A percentile compares a stretch with the other conserved stretches of the same genome.
Evolutionary conservation across 2,888 invertebrate genomes (phyloP).

Genomic region (Auanema sp.): DNA sequence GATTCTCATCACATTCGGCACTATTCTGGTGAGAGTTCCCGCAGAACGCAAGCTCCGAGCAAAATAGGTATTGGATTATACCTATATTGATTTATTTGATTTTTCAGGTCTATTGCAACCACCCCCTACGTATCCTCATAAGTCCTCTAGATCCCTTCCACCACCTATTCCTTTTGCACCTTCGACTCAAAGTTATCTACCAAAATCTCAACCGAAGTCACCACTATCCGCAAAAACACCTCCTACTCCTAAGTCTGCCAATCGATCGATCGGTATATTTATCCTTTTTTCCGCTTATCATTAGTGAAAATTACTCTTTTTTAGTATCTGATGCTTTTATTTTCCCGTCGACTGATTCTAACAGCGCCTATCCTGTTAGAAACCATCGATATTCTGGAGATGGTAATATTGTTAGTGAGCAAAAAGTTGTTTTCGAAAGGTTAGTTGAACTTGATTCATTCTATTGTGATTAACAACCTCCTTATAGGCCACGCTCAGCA

Average conservation of each 20-base stretch:
- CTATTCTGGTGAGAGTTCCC: too few species aligned
- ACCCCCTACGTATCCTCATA: constrained; percentile 26
- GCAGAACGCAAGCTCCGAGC: not conserved
- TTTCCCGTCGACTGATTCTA: not conserved
- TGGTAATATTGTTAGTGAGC: too few species aligned
- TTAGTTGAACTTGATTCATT: not conserved
- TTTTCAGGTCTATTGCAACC: constrained; percentile 34
- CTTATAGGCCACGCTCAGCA: too few species aligned
- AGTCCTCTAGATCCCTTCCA: constrained; percentile 27
- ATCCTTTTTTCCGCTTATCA: not conserved
- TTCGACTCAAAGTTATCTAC: constrained; percentile 25
- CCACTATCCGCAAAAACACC: constrained; percentile 20
- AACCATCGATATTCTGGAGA: too few species aligned
- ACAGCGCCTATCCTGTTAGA: too few species aligned
- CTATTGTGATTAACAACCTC: too few species aligned
- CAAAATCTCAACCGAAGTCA: constrained; percentile 13
- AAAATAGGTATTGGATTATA: constrained; percentile 3
- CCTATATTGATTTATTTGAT: not conserved
- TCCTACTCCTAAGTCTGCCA: not conserved
- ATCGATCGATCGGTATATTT: not conserved
- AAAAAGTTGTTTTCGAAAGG: not conserved
- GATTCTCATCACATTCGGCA: not conserved
- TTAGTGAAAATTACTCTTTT: not conserved
- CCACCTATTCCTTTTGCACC: constrained; percentile 24
- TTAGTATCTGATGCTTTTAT: not conserved